Percentiles rank a stretch among this genome's conserved stretches.
phyloP scores from a whole-genome alignment of 2,113 vertebrate genomes.

The Orycteropus afer region DNA sequence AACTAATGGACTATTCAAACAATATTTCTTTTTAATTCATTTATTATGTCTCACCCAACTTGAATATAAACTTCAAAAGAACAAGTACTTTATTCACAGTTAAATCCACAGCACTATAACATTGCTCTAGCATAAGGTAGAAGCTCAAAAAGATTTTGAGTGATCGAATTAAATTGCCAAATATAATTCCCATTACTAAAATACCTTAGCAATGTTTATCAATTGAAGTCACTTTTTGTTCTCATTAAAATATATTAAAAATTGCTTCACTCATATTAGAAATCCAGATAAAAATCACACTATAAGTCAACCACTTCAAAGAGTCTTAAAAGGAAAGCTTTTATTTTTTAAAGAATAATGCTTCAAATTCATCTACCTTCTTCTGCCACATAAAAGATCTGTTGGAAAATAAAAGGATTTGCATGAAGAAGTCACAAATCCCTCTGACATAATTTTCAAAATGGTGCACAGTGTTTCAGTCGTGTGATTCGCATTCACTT shows the following conservation, averaged over 20 bases:
- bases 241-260: slow-evolving; percentile 57
- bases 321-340: neutral
- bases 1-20: slow-evolving; percentile 1
- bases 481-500: slow-evolving; percentile 77
- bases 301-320: slow-evolving; percentile 61
- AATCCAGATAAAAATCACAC: slow-evolving; percentile 60
- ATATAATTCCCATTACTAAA: slow-evolving; percentile 74
- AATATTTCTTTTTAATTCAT: neutral
- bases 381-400: slow-evolving; percentile 61
- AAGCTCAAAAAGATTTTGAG: neutral
- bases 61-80: neutral
- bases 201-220: slow-evolving; percentile 73
- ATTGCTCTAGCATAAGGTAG: neutral
- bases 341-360: slow-evolving; percentile 32
- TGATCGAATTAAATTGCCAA: neutral
- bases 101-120: neutral
- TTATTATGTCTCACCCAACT: neutral
- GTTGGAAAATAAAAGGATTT: slow-evolving; percentile 70
- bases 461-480: slow-evolving; percentile 76
- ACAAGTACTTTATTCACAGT: neutral
- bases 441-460: slow-evolving; percentile 80
- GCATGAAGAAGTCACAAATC: slow-evolving; percentile 62
- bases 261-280: slow-evolving; percentile 62
- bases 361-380: slow-evolving; percentile 49
- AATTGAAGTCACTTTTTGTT: neutral